phyloP scores from a whole-genome alignment of 2,113 vertebrate genomes.

The Daubentonia madagascariensis region DNA sequence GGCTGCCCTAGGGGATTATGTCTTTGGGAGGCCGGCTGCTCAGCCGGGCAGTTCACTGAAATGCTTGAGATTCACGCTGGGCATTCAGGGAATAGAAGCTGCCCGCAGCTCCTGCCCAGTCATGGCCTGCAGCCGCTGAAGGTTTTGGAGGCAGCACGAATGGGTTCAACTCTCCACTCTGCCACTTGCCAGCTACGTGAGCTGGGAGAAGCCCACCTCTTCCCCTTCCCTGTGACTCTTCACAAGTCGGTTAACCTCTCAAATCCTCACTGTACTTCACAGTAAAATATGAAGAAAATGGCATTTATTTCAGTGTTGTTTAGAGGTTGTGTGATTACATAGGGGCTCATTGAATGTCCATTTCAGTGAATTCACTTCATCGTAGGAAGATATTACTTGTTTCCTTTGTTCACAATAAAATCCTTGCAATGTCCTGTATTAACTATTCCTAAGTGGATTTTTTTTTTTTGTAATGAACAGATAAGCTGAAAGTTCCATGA shows the following conservation, averaged over 20 bases:
- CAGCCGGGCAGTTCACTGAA: rapidly evolving
- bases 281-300: neutral
- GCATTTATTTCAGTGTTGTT: neutral
- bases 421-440: neutral
- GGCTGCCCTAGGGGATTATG: rapidly evolving
- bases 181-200: neutral
- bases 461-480: neutral
- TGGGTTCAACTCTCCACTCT: neutral
- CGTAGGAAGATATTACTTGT: neutral
- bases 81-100: neutral
- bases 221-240: neutral
- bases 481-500: neutral
- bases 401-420: neutral
- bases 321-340: rapidly evolving
- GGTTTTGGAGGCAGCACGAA: rapidly evolving
- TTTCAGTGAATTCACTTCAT: neutral
- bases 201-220: neutral
- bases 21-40: neutral
- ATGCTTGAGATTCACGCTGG: neutral
- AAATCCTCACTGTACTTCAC: neutral
- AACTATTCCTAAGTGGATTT: neutral
- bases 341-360: neutral
- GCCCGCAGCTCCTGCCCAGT: rapidly evolving
- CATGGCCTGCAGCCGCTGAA: rapidly evolving
- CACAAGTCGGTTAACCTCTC: neutral